Conservation (phyloP, 2,797 vertebrate species). For the Lophotriccus pileatus region DNA sequence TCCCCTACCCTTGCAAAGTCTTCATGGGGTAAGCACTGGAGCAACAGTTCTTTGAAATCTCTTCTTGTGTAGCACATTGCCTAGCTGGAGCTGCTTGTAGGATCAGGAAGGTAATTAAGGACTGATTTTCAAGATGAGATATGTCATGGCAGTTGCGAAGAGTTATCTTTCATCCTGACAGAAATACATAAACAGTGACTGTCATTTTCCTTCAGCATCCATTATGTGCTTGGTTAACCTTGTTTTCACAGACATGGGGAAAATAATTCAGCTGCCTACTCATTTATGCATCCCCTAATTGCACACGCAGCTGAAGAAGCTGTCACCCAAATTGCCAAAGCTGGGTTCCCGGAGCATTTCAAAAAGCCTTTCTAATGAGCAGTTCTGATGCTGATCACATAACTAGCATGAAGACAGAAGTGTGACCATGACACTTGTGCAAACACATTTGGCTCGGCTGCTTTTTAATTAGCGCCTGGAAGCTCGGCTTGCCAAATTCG, state of each 20-base stretch:
- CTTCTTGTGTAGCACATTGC: rapidly evolving
- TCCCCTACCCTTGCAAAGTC: background rate
- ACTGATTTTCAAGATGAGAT: background rate
- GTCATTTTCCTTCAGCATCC: background rate
- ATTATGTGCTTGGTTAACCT: background rate
- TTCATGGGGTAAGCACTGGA: background rate
- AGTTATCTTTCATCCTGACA: background rate
- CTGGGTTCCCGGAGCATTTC: background rate
- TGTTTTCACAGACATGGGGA: background rate
- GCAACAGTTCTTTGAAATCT: background rate
- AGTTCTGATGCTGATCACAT: background rate
- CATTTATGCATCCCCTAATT: background rate
- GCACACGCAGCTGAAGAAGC: background rate
- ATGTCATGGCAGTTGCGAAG: background rate
- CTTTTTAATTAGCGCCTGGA: background rate
- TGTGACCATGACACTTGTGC: background rate
- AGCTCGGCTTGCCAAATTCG: background rate
- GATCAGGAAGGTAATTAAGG: background rate
- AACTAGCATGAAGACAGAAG: background rate
- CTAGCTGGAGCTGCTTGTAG: background rate
- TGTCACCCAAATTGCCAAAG: background rate
- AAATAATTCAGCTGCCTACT: background rate
- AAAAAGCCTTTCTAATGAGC: background rate
- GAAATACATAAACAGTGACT: background rate
- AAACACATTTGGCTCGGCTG: background rate